Percentiles rank a stretch among this genome's conserved stretches.
These are phyloP conservation scores for Zygothrica quintamaculata DNA, from an alignment of 2,888 invertebrate genomes.

Conservation along the genomic window DNA sequence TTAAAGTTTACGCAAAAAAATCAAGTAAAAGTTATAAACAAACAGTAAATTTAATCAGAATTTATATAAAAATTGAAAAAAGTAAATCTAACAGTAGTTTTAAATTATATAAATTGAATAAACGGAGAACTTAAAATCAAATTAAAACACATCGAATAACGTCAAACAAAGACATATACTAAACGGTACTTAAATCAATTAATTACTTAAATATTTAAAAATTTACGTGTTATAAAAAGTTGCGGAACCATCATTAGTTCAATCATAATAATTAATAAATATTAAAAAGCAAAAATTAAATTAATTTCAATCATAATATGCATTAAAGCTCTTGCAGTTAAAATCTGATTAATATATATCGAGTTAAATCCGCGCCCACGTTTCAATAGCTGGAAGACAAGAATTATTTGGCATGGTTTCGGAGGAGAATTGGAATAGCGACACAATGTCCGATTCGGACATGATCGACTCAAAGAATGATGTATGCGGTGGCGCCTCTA, in stretches of 20 bases:
- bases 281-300: neutral
- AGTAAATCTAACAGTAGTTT: no score
- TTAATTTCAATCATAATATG: constrained; percentile 17
- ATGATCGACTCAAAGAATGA: constrained; percentile 86
- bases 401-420: constrained; percentile 80
- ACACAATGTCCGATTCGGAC: constrained; percentile 86
- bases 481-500: constrained; percentile 85
- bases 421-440: constrained; percentile 83
- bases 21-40: neutral
- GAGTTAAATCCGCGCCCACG: constrained; percentile 5
- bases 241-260: no score
- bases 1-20: neutral
- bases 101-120: no score
- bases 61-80: neutral
- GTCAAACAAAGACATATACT: no score
- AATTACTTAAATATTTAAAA: neutral
- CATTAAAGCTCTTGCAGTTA: constrained; percentile 2
- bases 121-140: neutral
- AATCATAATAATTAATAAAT: neutral
- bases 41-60: no score
- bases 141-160: no score
- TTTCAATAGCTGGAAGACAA: neutral
- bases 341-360: constrained; percentile 8
- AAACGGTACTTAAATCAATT: neutral
- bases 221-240: neutral